Base-by-base conservation (phyloP, 2,113 vertebrate genomes). In the Willisornis vidua region DNA sequence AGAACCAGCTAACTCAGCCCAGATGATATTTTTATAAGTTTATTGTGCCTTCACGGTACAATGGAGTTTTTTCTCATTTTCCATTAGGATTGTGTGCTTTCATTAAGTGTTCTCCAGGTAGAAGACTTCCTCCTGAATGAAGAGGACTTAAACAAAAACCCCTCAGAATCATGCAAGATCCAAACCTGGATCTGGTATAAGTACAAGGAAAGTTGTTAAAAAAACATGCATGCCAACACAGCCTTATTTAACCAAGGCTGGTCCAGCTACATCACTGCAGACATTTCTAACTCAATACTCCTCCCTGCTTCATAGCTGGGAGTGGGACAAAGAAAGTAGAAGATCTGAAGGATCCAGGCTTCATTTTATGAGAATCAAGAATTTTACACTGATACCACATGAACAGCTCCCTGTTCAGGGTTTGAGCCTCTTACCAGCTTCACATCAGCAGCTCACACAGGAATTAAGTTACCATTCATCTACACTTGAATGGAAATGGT, bases 11-110 rank as follows among this genome's bases (percentile, higher is more conserved):
- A 54, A 28, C 58, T 88, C 89, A 25, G 59, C 24, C 52, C 75
- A 86, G 67, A 31, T 62, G 55, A 58, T 12, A 12, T 57, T 85
- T 96, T 90, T 91, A 93, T 89, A 29, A 77, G 46, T 94, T 96
- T 96, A 95, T 92, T 73, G 68, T 77, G 70, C 63, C 83, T 72
- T 61, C 43, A 10, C 2, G 43, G 66, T 57, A 71, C 19, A 57
- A 41, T 13, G 37, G 39, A 48, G 25, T 29, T 58, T 90, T 84
- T 67, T 14, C n/a, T 43, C 41, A 6, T 92, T 93, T 95, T 74
- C 90, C 63, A 72, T 92, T 67, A 88, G 73, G n/a, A 82, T 9
- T 0, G 1, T 25, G 12, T 46, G 45, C 57, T 95, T 93, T 73
- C 63, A 39, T 49, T 2, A 1, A 15, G 39, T 14, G 4, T 48